These are phyloP conservation scores for Amphipyra tragopoginis DNA, from an alignment of 2,888 invertebrate genomes.

Conservation along the genomic window DNA sequence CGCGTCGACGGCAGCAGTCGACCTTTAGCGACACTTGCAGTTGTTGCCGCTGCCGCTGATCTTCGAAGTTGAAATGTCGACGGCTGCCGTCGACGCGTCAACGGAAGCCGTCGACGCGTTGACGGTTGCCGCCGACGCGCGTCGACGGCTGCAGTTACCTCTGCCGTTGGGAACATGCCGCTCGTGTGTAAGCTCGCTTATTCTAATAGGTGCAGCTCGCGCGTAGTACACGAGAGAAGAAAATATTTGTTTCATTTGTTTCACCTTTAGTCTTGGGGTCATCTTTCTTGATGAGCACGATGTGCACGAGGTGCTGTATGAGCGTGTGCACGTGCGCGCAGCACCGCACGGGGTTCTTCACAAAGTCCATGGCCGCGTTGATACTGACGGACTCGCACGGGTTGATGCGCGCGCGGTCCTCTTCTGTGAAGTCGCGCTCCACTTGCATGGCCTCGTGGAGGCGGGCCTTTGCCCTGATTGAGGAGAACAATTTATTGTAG, in stretches of 20 bases:
- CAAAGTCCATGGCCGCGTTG: conserved; percentile 96
- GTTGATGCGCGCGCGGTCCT: conserved; percentile 96
- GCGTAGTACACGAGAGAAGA: too few relatives aligned
- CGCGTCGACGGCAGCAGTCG: too few relatives aligned
- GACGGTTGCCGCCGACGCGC: too few relatives aligned
- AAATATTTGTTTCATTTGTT: background rate
- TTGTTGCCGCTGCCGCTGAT: too few relatives aligned
- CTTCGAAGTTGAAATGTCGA: too few relatives aligned
- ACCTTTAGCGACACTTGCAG: too few relatives aligned
- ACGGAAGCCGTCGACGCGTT: too few relatives aligned
- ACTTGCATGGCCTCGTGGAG: conserved; percentile 97
- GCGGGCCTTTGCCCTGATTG: conserved; percentile 96
- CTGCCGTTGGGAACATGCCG: too few relatives aligned
- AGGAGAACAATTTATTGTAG: background rate
- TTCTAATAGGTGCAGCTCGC: too few relatives aligned
- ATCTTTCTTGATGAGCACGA: conserved; percentile 96
- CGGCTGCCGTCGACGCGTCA: too few relatives aligned
- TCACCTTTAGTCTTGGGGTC: conserved; percentile 95
- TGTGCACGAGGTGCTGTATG: conserved; percentile 95
- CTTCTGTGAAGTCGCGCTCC: conserved; percentile 95
- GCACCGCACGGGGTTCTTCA: conserved; percentile 98
- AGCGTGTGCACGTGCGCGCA: conserved; percentile 97
- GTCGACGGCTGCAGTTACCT: too few relatives aligned
- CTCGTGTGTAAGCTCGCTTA: too few relatives aligned
- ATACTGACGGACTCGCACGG: conserved; percentile 98